Percentiles rank a stretch among this genome's conserved stretches.
These are phyloP conservation scores for Platerodrilus igneus DNA, from an alignment of 2,888 invertebrate species.

Conservation along the genomic window DNA sequence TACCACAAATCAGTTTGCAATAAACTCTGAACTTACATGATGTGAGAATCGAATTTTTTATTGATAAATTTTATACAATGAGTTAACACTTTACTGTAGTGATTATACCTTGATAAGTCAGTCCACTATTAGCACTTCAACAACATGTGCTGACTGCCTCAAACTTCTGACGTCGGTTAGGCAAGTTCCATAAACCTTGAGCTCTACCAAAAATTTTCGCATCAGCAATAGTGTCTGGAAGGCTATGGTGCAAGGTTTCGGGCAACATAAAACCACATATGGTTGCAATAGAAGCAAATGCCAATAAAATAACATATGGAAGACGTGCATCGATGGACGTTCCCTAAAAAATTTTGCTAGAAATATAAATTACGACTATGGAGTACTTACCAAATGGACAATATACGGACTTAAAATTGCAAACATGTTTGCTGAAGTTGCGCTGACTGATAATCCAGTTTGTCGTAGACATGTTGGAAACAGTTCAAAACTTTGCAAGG, in stretches of 20 bases:
- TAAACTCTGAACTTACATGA: too few relatives aligned
- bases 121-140: too few relatives aligned
- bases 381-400: slow-evolving; percentile 52
- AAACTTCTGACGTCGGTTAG: slow-evolving; percentile 3
- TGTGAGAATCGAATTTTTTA: too few relatives aligned
- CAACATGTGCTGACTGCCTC: neutral
- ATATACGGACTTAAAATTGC: slow-evolving; percentile 58
- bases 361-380: too few relatives aligned
- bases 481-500: slow-evolving; percentile 60
- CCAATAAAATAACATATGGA: slow-evolving; percentile 45
- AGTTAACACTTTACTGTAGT: too few relatives aligned
- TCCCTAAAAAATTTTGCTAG: slow-evolving; percentile 36
- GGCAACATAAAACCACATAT: slow-evolving; percentile 54
- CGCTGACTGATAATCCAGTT: slow-evolving; percentile 59
- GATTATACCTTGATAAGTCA: too few relatives aligned
- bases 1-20: too few relatives aligned
- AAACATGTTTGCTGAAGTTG: slow-evolving; percentile 53
- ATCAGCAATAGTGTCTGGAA: slow-evolving; percentile 62
- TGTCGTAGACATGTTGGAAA: slow-evolving; percentile 64
- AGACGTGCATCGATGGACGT: slow-evolving; percentile 46
- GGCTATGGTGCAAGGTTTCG: slow-evolving; percentile 58
- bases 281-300: slow-evolving; percentile 48
- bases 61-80: too few relatives aligned
- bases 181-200: slow-evolving; percentile 16
- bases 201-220: slow-evolving; percentile 53